These are phyloP conservation scores for Arion vulgaris DNA, from an alignment of 1,140 invertebrate genomes.

Conservation along the genomic window DNA sequence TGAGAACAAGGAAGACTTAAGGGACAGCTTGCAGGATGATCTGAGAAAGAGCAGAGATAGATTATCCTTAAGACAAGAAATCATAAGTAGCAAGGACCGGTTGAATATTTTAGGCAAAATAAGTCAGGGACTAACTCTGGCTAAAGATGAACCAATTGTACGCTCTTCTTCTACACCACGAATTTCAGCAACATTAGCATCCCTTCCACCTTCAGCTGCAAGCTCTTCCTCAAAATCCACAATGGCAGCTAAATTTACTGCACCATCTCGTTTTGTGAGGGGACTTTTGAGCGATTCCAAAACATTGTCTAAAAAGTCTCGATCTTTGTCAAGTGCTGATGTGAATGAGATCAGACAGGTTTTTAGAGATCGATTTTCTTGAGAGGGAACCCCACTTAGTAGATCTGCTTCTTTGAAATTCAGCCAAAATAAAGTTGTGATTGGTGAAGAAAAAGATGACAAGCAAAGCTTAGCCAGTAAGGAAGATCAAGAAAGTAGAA, in stretches of 20 bases:
- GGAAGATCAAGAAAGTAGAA: not conserved
- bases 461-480: not conserved
- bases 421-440: not conserved
- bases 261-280: not conserved
- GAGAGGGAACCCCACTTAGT: slow-evolving; percentile 17
- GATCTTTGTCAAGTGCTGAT: slow-evolving; percentile 30
- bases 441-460: not conserved
- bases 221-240: not conserved
- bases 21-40: not conserved
- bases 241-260: not conserved
- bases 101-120: not conserved
- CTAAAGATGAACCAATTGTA: not conserved
- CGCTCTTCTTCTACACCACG: not conserved
- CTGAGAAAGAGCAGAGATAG: not conserved
- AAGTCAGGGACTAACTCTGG: not conserved
- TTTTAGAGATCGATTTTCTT: slow-evolving; percentile 30
- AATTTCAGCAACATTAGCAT: not conserved
- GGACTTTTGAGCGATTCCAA: not conserved
- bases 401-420: not conserved
- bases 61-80: not conserved
- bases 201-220: not conserved
- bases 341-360: not conserved
- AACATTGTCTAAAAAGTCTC: slow-evolving; percentile 28
- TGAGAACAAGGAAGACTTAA: slow-evolving; percentile 29
- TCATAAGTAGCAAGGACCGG: not conserved